A percentile compares a stretch with the other conserved stretches of the same genome.
Conservation (phyloP, 2,113 vertebrate species). For the Puffinus mauretanicus region DNA sequence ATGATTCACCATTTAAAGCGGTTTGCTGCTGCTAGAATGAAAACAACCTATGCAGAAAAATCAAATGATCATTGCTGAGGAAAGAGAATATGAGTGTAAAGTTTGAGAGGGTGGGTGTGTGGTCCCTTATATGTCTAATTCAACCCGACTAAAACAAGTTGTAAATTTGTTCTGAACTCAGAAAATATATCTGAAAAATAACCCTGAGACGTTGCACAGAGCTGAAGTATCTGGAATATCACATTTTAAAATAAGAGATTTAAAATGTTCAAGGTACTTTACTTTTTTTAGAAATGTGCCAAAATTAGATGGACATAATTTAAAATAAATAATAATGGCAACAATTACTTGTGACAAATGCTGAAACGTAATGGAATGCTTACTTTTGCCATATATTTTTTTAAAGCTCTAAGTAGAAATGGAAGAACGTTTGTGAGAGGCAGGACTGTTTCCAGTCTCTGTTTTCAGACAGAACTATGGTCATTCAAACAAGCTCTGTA, state of each 20-base stretch:
- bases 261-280: neutral
- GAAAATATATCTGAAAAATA: neutral
- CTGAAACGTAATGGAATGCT: neutral
- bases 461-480: neutral
- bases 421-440: neutral
- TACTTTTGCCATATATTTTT: neutral
- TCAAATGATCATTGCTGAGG: neutral
- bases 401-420: neutral
- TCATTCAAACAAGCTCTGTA: neutral
- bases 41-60: neutral
- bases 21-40: neutral
- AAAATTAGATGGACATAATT: neutral
- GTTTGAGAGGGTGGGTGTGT: neutral
- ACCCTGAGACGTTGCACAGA: neutral
- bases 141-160: neutral
- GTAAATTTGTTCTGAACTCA: neutral
- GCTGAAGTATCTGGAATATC: neutral
- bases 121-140: neutral
- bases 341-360: neutral
- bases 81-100: neutral
- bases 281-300: neutral
- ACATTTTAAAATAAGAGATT: neutral
- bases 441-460: neutral
- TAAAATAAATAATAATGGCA: neutral
- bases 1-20: neutral